These are phyloP conservation scores for Melanotaenia trifasciata DNA, from an alignment of 2,797 vertebrate genomes.

Conservation along the genomic window DNA sequence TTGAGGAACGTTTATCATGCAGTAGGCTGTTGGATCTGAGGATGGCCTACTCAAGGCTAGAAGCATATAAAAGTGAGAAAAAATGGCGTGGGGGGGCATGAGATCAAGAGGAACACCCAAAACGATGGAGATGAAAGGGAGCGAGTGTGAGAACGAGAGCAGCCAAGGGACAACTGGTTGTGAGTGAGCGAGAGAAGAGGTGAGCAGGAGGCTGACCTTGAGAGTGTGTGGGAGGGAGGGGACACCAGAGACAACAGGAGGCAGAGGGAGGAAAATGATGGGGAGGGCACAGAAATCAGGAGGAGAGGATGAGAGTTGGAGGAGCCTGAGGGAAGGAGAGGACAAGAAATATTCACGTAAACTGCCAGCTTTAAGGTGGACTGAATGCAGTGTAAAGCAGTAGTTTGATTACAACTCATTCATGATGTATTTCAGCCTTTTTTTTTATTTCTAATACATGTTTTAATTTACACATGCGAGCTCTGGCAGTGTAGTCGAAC, in stretches of 20 bases:
- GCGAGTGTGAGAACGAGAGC: slow-evolving; percentile 2
- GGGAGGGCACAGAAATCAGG: not conserved
- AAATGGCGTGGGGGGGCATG: slow-evolving; percentile 38
- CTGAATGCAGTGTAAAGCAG: no score
- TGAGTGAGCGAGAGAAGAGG: slow-evolving; percentile 5
- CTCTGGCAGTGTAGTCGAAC: no score
- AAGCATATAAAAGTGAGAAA: slow-evolving; percentile 57
- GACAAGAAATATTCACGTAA: slow-evolving; percentile 4
- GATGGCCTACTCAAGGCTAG: slow-evolving; percentile 11
- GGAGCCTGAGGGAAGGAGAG: slow-evolving; percentile 44
- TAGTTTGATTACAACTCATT: no score
- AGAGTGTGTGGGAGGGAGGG: slow-evolving; percentile 20
- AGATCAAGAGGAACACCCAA: slow-evolving; percentile 49
- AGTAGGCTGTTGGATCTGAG: slow-evolving; percentile 20
- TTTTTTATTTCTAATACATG: no score
- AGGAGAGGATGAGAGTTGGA: slow-evolving; percentile 2
- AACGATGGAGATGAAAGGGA: slow-evolving; percentile 57
- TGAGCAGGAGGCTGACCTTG: slow-evolving; percentile 45
- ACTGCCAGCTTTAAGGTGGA: not conserved
- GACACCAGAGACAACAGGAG: not conserved
- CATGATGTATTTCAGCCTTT: no score
- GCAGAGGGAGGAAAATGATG: not conserved
- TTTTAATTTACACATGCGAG: no score
- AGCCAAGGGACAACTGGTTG: slow-evolving; percentile 6
- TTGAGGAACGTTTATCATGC: slow-evolving; percentile 36